phyloP scores from a whole-genome alignment of 2,113 vertebrate species.

The Prinia subflava region DNA sequence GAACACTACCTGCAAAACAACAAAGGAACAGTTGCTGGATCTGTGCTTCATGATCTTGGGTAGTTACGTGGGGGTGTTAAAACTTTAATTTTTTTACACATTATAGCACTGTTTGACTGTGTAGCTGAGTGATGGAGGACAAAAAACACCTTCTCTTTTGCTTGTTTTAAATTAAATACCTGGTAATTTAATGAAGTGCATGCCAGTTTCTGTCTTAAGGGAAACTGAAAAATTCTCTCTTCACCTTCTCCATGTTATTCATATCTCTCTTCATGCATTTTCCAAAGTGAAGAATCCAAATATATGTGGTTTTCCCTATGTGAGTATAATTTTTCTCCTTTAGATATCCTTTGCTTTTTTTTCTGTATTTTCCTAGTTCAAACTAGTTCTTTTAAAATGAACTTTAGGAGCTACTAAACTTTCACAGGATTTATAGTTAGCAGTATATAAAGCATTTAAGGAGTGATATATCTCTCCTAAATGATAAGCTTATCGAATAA shows the following conservation, averaged over 20 bases:
- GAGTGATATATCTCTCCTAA: not conserved
- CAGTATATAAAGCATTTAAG: not conserved
- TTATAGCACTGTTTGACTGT: not conserved
- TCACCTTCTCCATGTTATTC: not conserved
- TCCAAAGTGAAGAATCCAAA: not conserved
- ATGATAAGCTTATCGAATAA: not conserved
- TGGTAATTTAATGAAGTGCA: not conserved
- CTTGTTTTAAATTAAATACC: not conserved
- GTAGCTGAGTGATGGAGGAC: not conserved
- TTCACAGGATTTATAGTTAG: not conserved
- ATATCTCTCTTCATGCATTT: not conserved
- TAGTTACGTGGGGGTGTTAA: not conserved
- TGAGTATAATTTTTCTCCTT: not conserved
- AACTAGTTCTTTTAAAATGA: not conserved
- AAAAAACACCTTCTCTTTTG: accelerated
- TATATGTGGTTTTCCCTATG: not conserved
- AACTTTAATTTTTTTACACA: not conserved
- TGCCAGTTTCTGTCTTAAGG: not conserved
- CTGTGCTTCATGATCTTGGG: not conserved
- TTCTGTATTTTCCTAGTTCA: not conserved
- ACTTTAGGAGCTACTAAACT: not conserved
- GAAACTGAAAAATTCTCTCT: not conserved
- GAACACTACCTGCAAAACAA: not conserved
- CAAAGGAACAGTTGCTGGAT: not conserved
- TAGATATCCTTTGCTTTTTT: not conserved